Base-by-base conservation (phyloP, 1,140 invertebrate species). In the Macrosteles quadrilineatus region DNA sequence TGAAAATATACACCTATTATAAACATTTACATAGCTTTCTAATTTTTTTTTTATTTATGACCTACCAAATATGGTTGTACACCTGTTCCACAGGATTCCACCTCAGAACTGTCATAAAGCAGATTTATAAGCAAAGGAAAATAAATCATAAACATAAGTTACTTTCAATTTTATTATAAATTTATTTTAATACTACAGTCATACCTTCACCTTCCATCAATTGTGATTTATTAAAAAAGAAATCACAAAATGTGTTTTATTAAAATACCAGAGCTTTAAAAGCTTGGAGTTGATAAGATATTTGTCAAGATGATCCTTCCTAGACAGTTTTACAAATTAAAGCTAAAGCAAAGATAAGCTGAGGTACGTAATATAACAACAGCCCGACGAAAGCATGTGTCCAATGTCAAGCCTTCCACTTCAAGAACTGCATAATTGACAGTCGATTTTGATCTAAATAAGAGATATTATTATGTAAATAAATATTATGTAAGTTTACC, bases 181-280 rank as follows among this genome's bases (percentile, higher is more conserved):
- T 66, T 66, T 66, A 66, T 66, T 66, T 66, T 66, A 66, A 66
- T 66, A 66, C 63, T 66, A 66, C 63, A 66, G 32, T 43, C 63
- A 66, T 66, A 66, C 63, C 63, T 66, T 66, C 63, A 66, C 63
- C 63, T 66, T 66, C 63, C 63, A 66, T 66, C 63, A 66, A 43
- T 66, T 66, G 63, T 66, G 63, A 66, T 66, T 66, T 66, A 66
- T 66, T 66, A 66, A 66, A 45, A 66, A 66, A 43, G 40, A 27
- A 45, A 66, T 45, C 63, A 66, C 63, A 66, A 66, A 66, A 66
- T 43, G 27, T 66, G 32, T 66, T 64, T 66, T 66, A 66, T 66
- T 66, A 66, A 66, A 66, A 66, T 66, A 66, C 63, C 63, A 66
- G 63, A 21, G 32, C 63, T 45, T 66, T 9, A 45, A 14, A 45